Conservation (phyloP, 1,140 invertebrate species). For the Nomia melanderi region DNA sequence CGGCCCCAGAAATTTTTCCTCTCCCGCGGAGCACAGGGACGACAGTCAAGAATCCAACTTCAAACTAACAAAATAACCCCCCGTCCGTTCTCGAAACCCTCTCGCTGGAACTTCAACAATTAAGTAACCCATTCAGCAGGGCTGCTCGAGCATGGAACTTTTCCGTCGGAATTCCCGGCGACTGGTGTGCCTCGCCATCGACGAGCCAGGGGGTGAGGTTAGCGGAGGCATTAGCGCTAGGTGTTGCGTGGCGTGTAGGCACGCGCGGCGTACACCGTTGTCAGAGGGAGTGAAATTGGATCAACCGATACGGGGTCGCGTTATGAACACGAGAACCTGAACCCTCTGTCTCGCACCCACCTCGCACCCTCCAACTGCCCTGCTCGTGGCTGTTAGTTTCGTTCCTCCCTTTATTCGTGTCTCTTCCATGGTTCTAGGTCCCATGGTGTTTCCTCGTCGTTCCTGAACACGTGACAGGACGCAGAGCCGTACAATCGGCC, state of each 20-base stretch:
- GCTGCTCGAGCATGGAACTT: neutral
- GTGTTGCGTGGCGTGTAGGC: slow-evolving; percentile 51
- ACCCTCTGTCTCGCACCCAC: slow-evolving; percentile 35
- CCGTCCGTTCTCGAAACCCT: too few species aligned
- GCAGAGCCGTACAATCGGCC: neutral
- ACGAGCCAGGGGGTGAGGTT: neutral
- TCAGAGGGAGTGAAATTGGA: slow-evolving; percentile 69
- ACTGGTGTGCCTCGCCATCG: neutral
- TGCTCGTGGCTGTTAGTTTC: too few species aligned
- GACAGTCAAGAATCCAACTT: too few species aligned
- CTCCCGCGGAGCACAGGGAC: too few species aligned
- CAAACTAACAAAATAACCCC: too few species aligned
- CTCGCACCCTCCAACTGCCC: slow-evolving; percentile 1
- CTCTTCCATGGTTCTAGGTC: slow-evolving; percentile 27
- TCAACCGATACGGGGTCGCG: slow-evolving; percentile 70
- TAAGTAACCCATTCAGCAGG: neutral
- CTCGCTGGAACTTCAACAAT: neutral
- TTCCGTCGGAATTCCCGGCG: neutral
- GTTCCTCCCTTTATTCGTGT: slow-evolving; percentile 13
- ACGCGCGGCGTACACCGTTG: slow-evolving; percentile 48
- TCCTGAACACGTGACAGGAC: slow-evolving; percentile 25
- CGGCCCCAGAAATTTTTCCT: too few species aligned
- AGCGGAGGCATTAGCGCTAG: slow-evolving; percentile 34
- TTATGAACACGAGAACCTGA: slow-evolving; percentile 65
- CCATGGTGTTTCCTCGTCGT: slow-evolving; percentile 23